Evolutionary conservation across 2,888 invertebrate species (phyloP).

Genomic region (Drosophila gaucha): DNA sequence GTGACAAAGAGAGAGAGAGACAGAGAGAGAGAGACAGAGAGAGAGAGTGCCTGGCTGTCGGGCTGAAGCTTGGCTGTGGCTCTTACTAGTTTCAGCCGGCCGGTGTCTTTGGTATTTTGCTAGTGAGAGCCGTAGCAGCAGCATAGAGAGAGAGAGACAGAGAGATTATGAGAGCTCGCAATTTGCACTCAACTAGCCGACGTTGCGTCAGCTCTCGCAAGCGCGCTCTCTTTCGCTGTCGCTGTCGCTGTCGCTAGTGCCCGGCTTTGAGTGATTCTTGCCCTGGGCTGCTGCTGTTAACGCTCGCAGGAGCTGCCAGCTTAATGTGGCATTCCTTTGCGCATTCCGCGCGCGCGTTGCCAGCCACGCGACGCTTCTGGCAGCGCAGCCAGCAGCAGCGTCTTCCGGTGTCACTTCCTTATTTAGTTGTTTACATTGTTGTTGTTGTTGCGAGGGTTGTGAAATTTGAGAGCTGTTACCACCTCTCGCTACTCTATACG

Average conservation of each 20-base stretch:
- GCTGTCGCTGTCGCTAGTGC: constrained; percentile 1
- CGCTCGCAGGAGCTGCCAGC: constrained; percentile 14
- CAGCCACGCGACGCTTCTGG: constrained; percentile 46
- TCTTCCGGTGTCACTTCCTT: constrained; percentile 79
- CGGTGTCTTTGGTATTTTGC: constrained; percentile 71
- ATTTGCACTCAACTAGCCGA: constrained; percentile 42
- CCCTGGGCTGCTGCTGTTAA: constrained; percentile 54
- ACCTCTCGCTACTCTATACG: constrained; percentile 22
- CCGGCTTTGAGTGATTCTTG: constrained; percentile 52
- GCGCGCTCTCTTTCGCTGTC: constrained; percentile 3
- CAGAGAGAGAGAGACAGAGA: neutral
- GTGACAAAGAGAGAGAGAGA: no score
- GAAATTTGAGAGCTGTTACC: constrained; percentile 46
- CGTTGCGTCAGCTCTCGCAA: neutral
- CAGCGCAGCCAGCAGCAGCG: constrained; percentile 34
- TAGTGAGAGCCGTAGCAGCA: constrained; percentile 4
- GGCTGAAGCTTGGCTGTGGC: constrained; percentile 26
- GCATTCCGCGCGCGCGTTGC: constrained; percentile 54
- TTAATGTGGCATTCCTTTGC: constrained; percentile 67
- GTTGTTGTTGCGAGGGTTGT: constrained; percentile 53
- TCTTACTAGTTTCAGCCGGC: constrained; percentile 76
- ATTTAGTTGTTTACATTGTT: constrained; percentile 76
- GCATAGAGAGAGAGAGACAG: constrained; percentile 15
- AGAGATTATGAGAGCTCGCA: constrained; percentile 11
- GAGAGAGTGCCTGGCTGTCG: neutral